phyloP scores from a whole-genome alignment of 2,888 invertebrate species.

The Gari tellinella region DNA sequence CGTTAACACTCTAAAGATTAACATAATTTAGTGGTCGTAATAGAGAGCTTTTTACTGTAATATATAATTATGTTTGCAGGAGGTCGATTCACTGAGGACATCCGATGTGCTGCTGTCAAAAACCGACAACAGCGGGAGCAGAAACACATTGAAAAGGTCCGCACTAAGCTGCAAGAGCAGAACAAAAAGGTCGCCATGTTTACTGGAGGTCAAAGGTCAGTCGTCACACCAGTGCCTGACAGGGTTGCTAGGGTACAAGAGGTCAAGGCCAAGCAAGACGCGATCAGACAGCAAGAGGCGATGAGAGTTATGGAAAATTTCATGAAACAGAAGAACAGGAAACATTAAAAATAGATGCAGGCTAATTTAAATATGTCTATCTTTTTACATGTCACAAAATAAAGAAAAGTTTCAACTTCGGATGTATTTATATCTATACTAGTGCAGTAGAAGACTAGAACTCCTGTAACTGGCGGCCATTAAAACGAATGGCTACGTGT shows the following conservation, averaged over 20 bases:
- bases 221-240: background rate
- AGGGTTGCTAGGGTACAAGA: constrained; percentile 20
- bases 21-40: no score
- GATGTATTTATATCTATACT: no score
- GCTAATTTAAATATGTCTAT: background rate
- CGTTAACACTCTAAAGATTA: no score
- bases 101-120: constrained; percentile 9
- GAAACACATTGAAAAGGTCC: constrained; percentile 12
- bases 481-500: no score
- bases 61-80: constrained; percentile 5
- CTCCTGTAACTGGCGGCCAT: no score
- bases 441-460: no score
- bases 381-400: background rate
- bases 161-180: constrained; percentile 10
- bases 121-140: constrained; percentile 9
- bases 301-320: constrained; percentile 19
- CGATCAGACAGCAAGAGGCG: constrained; percentile 15
- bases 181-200: constrained; percentile 10
- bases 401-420: no score
- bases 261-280: constrained; percentile 21
- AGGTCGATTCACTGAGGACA: constrained; percentile 12
- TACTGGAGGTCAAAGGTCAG: background rate
- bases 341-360: background rate
- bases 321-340: constrained; percentile 22
- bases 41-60: no score